Base-by-base conservation (phyloP, 2,113 vertebrate species). In the Ibidorhyncha struthersii region DNA sequence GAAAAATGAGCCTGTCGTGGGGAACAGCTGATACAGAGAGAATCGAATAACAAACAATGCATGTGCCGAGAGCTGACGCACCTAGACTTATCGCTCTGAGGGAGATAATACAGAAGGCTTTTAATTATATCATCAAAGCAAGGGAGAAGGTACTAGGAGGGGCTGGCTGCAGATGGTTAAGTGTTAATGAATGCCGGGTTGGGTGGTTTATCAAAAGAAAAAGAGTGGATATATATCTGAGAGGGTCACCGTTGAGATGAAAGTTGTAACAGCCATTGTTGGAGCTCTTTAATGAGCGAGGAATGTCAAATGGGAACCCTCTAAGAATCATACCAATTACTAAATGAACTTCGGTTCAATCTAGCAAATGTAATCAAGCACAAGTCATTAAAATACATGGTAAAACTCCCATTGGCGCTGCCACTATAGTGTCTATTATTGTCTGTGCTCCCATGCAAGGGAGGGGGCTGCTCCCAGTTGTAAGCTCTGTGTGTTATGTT, bases 41-140 rank as follows among this genome's bases (percentile, higher is more conserved):
- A 94, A 84, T 71, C 38, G 0, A 96, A 65, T 67, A 92, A 92
- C 88, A 93, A 97, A 90, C 85, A 94, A 67, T 32, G 84, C 72
- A 34, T 43, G 69, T 38, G 56, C 78, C 2, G 23, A 47, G 63
- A 82, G 95, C 93, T 74, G 88, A 77, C 4, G 4, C 86, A 95
- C 95, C 95, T 93, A 86, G 49, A 80, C 65, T 79, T 76, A 89
- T 18, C 61, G 10, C 83, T 92, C 74, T 2, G 20, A 78, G 81
- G 71, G 58, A 96, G 96, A 96, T 86, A 96, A 93, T 92, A 69
- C 80, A 72, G 80, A 62, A 91, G 53, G 82, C 88, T 86, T 89
- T 95, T 96, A 93, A 97, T 96, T 93, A 86, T 62, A 86, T 36
- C 96, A 97, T 97, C 96, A 96, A 97, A 97, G 96, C 62, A 45